Base-by-base conservation (phyloP, 2,888 invertebrate genomes). In the Thecocarcelia acutangulata region DNA sequence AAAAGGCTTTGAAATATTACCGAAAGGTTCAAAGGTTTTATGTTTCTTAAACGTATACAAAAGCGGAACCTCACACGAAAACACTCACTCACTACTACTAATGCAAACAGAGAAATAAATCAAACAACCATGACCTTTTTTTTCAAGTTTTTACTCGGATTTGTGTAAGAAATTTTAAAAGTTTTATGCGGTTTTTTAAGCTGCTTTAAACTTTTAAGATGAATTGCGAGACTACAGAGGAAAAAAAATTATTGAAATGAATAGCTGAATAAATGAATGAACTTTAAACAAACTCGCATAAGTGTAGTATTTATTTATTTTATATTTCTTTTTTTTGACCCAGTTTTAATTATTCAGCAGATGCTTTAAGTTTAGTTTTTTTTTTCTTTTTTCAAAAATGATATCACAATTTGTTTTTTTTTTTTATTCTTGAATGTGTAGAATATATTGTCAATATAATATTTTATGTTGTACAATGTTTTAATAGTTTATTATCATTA, bases 111-210 rank as follows among this genome's bases (percentile, higher is more conserved):
- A 42, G 5, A 44, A 15, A 17, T 6, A 61, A 17, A 54, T 40
- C 17, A 46, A 78, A 73, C 78, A 78, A 64, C 81, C 76, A 37
- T 77, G 76, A 77, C 76, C 76, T 77, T 77, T 77, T 77, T 77
- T 72, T 76, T 50, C 37, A 1, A 4, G 13, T 13, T 56, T 56
- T 17, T 28, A 19, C 52, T 28, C 37, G 56, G 28, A 52, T 21
- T 40, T 52, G 19, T 24, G n/a, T 50, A 59, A 46, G n/a, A 56
- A 28, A 15, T 17, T 28, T 70, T 64, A 8, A 48, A 2, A 33
- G 54, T 40, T 66, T 58, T 56, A 9, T 48, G 21, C 28, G 40
- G 21, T 54, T 52, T 50, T 54, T 50, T 40, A 48, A 28, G 40
- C 52, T 19, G 17, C 37, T 28, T 13, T 15, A 56, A 64, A 58